Evolutionary conservation across 2,888 invertebrate species (phyloP).

Genomic region (Philereme transversata): DNA sequence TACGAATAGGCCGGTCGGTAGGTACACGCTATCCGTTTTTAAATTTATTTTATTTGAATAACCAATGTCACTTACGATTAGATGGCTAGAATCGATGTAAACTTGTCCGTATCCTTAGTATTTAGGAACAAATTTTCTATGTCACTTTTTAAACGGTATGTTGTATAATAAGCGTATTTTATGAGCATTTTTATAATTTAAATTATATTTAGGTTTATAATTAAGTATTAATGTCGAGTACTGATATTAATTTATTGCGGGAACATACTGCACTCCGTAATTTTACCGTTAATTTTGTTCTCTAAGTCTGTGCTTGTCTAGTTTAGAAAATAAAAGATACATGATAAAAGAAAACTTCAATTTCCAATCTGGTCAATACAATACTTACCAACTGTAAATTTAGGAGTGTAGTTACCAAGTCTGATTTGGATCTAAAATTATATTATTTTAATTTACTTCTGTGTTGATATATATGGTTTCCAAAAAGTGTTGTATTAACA

Average conservation of each 20-base stretch:
- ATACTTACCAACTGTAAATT: conserved; percentile 18
- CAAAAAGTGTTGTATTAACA: conserved; percentile 33
- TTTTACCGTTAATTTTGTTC: conserved; percentile 41
- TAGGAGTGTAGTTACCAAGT: conserved; percentile 61
- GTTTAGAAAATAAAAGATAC: conserved; percentile 17
- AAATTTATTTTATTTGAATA: conserved; percentile 20
- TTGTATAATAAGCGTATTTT: conserved; percentile 75
- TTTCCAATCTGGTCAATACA: conserved; percentile 23
- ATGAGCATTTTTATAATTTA: conserved; percentile 79
- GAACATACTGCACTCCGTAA: conserved; percentile 62
- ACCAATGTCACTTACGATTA: conserved; percentile 20
- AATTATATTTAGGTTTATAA: conserved; percentile 71
- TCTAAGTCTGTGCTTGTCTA: conserved; percentile 52
- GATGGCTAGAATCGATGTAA: conserved; percentile 54
- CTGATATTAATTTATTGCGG: conserved; percentile 69
- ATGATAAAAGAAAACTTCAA: conserved; percentile 4
- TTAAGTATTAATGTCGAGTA: conserved; percentile 72
- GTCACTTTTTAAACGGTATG: conserved; percentile 71
- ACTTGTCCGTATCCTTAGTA: conserved; percentile 72
- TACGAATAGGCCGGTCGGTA: conserved; percentile 58
- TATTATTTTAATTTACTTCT: conserved; percentile 40
- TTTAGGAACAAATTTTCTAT: conserved; percentile 81
- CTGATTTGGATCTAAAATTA: conserved; percentile 51
- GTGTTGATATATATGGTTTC: conserved; percentile 40
- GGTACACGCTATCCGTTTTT: conserved; percentile 51